A percentile compares a stretch with the other conserved stretches of the same genome.
These are phyloP conservation scores for Physocephala rufipes DNA, from an alignment of 2,888 invertebrate species.

Conservation along the genomic window DNA sequence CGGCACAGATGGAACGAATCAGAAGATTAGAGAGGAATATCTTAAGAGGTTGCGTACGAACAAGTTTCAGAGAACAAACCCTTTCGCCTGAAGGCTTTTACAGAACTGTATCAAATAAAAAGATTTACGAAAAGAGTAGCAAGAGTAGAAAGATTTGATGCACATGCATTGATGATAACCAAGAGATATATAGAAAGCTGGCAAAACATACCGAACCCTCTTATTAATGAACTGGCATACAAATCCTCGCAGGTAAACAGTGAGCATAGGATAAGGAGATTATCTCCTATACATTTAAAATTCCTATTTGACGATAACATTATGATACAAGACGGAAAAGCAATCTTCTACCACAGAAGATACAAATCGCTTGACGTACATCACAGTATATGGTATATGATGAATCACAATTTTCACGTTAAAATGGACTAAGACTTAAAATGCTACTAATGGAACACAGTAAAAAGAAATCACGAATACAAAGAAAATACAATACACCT, in stretches of 20 bases:
- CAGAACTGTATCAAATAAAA: not conserved
- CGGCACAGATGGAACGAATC: conserved; percentile 9
- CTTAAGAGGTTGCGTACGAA: not conserved
- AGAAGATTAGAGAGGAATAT: not conserved
- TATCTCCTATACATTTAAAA: not conserved
- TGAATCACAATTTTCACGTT: too few species aligned
- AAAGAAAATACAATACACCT: too few species aligned
- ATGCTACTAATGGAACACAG: too few species aligned
- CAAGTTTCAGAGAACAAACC: not conserved
- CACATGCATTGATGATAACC: not conserved
- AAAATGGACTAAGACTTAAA: too few species aligned
- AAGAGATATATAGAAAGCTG: not conserved
- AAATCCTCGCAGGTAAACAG: too few species aligned
- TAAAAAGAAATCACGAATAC: too few species aligned
- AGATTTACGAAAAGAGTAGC: not conserved
- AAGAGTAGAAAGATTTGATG: not conserved
- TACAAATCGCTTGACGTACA: too few species aligned
- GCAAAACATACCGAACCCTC: not conserved
- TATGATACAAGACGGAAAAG: not conserved
- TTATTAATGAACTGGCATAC: not conserved
- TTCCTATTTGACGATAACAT: not conserved
- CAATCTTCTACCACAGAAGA: conserved; percentile 5
- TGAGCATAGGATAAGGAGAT: not conserved
- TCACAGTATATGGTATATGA: too few species aligned
- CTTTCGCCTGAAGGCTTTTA: not conserved